Base-by-base conservation (phyloP, 2,797 vertebrate genomes). In the Hoplostethus atlanticus region DNA sequence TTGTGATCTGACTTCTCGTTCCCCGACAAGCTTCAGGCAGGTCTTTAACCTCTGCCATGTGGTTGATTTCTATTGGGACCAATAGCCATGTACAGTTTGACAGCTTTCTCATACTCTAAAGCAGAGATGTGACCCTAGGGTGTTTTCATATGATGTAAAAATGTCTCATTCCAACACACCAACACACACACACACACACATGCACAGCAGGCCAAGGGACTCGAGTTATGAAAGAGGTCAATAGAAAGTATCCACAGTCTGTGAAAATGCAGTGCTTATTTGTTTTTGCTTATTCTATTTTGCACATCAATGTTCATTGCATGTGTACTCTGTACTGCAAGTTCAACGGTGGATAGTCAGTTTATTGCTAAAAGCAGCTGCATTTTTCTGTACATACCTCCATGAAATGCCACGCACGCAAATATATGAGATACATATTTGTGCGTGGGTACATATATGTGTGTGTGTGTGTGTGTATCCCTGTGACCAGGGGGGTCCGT, bases 1-100 rank as follows among this genome's bases (percentile, higher is more conserved):
- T 53, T 0, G 1, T 38, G 51, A 52, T 79, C 73, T 57, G 42
- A 73, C 36, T 62, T 56, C 34, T 34, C 61, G 25, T 68, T 71
- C 42, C 46, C n/a, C 57, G 52, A 50, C 40, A 73, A 58, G 75
- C 7, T 52, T 79, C 72, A 70, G 71, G 56, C 72, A 70, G 71
- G 56, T 80, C 67, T 81, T 81, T 81, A 84, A 79, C 85, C 79
- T 57, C 38, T 64, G 78, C 73, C 73, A 72, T 84, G 80, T 71
- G 54, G 50, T 75, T 83, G 80, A 85, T 79, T 87, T 81, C 83
- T 83, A 47, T 42, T 15, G 85, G 85, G 87, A 90, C 70, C 73
- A 64, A 83, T 82, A 71, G 61, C 36, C 64, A 64, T 55, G 59
- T 28, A 46, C 52, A 56, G 72, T 75, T 84, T 87, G 87, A 89